These are phyloP conservation scores for Proctacanthus coquilletti DNA, from an alignment of 1,140 invertebrate genomes.

Conservation along the genomic window DNA sequence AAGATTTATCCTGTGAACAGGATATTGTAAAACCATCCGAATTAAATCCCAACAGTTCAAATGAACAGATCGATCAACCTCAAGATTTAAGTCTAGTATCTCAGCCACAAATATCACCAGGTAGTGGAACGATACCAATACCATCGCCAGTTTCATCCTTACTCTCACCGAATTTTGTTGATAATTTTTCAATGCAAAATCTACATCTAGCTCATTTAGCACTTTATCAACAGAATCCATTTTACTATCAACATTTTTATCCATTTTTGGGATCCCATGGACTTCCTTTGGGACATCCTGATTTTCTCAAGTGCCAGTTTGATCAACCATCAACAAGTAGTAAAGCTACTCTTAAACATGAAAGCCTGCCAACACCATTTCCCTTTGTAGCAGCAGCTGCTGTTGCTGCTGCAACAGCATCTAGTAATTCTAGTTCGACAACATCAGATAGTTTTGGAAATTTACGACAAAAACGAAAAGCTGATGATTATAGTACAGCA, in stretches of 20 bases:
- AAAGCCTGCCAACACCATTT: slow-evolving; percentile 17
- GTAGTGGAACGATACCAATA: no score
- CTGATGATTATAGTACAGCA: neutral
- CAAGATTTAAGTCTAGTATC: no score
- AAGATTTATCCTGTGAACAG: no score
- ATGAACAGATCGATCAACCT: no score
- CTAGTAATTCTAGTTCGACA: slow-evolving; percentile 3
- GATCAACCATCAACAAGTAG: slow-evolving; percentile 9
- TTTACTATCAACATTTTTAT: slow-evolving; percentile 8
- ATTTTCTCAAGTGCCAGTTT: slow-evolving; percentile 6
- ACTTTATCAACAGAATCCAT: slow-evolving; percentile 8
- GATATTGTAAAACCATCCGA: no score
- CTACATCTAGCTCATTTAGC: slow-evolving; percentile 6
- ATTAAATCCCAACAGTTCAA: no score
- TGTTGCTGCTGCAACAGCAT: slow-evolving; percentile 3
- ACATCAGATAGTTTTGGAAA: neutral
- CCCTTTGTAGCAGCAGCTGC: slow-evolving; percentile 9
- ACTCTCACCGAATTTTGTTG: neutral
- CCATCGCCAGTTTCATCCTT: neutral
- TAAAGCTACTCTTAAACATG: slow-evolving; percentile 16
- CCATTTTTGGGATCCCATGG: slow-evolving; percentile 3
- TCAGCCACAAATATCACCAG: neutral
- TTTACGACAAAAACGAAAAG: slow-evolving; percentile 2
- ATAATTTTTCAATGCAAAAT: slow-evolving; percentile 6
- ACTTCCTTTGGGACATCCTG: slow-evolving; percentile 15